A percentile compares a stretch with the other conserved stretches of the same genome.
These are phyloP conservation scores for Eremobia ochroleuca DNA, from an alignment of 2,888 invertebrate genomes.

Conservation along the genomic window DNA sequence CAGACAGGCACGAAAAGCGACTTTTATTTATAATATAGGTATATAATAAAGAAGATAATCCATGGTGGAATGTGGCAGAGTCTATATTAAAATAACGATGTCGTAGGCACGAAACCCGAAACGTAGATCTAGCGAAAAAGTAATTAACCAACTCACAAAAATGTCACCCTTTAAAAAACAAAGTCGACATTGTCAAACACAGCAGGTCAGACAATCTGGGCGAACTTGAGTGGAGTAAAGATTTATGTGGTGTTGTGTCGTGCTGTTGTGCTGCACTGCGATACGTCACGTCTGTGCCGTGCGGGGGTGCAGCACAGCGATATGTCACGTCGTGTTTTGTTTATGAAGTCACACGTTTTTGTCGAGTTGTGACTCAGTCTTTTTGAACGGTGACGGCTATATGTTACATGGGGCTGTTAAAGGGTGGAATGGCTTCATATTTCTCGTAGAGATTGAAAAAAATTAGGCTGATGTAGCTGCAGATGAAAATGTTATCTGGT, in stretches of 20 bases:
- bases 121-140: neutral
- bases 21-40: no score
- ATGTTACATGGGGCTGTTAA: constrained; percentile 15
- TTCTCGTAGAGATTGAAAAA: constrained; percentile 14
- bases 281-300: constrained; percentile 45
- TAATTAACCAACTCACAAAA: constrained; percentile 2
- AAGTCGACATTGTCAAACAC: constrained; percentile 38
- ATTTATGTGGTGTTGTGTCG: constrained; percentile 44
- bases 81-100: neutral
- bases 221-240: constrained; percentile 35
- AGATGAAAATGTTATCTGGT: neutral
- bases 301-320: constrained; percentile 21
- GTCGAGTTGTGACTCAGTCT: constrained; percentile 3
- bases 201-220: constrained; percentile 19
- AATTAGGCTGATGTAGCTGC: neutral
- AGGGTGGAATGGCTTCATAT: constrained; percentile 8
- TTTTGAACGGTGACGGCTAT: constrained; percentile 7
- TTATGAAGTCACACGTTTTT: constrained; percentile 53
- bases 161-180: constrained; percentile 32
- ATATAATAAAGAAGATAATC: neutral
- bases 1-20: no score
- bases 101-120: neutral
- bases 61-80: neutral
- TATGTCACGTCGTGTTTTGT: constrained; percentile 51
- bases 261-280: constrained; percentile 21